Conservation (phyloP, 2,888 invertebrate species). For the Tillus elongatus region DNA sequence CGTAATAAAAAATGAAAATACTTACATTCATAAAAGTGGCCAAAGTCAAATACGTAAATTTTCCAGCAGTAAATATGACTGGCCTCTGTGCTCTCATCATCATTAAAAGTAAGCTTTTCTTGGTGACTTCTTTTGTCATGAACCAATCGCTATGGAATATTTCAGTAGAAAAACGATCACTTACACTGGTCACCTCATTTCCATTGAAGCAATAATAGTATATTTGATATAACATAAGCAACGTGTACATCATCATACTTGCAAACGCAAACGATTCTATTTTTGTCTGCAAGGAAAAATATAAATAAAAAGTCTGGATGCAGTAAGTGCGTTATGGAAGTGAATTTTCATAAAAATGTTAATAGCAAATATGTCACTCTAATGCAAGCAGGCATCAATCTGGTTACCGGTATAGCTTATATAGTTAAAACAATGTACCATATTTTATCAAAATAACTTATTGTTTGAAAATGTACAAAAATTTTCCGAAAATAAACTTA, state of each 20-base stretch:
- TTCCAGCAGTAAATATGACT: neutral
- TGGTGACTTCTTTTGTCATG: neutral
- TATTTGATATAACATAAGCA: neutral
- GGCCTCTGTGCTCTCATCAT: constrained; percentile 1
- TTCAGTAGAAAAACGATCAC: neutral
- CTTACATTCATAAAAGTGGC: neutral
- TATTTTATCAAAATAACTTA: no score
- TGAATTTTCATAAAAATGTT: no score
- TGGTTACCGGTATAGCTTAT: no score
- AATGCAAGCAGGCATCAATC: no score
- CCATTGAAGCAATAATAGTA: neutral
- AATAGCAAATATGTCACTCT: no score
- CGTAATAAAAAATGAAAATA: no score
- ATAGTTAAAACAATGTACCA: no score
- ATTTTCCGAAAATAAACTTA: no score
- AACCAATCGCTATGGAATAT: neutral
- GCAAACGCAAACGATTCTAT: neutral
- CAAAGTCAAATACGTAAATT: neutral
- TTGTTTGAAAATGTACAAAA: no score
- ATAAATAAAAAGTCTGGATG: no score
- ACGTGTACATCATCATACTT: neutral
- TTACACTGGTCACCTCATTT: neutral
- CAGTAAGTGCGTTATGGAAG: no score
- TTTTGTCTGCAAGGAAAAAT: neutral
- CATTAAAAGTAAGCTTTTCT: neutral